phyloP scores from a whole-genome alignment of 2,797 vertebrate species.

The Falco novaeseelandiae region DNA sequence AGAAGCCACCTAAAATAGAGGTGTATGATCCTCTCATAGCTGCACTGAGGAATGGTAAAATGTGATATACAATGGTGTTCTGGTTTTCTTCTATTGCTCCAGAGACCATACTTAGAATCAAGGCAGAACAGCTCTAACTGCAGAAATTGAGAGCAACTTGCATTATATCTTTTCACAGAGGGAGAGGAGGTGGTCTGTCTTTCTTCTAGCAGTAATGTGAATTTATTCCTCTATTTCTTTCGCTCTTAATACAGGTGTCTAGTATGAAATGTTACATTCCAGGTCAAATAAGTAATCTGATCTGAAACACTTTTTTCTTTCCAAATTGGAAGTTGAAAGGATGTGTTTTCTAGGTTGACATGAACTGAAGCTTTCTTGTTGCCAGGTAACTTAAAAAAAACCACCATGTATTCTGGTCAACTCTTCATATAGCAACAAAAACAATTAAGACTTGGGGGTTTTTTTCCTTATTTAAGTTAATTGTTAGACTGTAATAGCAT shows the following conservation, averaged over 20 bases:
- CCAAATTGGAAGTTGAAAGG: not conserved
- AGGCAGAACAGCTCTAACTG: not conserved
- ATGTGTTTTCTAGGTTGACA: not conserved
- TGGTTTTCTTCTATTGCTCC: not conserved
- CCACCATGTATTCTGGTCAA: not conserved
- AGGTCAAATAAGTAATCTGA: not conserved
- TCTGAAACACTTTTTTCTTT: not conserved
- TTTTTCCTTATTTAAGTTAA: not conserved
- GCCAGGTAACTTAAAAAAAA: not conserved
- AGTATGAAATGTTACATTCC: not conserved
- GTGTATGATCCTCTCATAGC: not conserved
- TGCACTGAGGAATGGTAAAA: not conserved
- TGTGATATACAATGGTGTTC: not conserved
- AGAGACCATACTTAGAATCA: not conserved
- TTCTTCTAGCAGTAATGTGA: not conserved
- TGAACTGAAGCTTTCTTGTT: not conserved
- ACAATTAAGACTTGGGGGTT: accelerated
- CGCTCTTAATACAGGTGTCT: not conserved
- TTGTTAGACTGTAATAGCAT: not conserved
- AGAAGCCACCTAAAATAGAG: not conserved
- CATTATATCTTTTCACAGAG: not conserved
- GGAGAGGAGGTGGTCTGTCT: not conserved
- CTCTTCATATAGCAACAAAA: not conserved
- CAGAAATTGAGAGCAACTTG: not conserved
- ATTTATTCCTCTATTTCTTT: not conserved